Base-by-base conservation (phyloP, 2,113 vertebrate genomes). In the Elgaria multicarinata region DNA sequence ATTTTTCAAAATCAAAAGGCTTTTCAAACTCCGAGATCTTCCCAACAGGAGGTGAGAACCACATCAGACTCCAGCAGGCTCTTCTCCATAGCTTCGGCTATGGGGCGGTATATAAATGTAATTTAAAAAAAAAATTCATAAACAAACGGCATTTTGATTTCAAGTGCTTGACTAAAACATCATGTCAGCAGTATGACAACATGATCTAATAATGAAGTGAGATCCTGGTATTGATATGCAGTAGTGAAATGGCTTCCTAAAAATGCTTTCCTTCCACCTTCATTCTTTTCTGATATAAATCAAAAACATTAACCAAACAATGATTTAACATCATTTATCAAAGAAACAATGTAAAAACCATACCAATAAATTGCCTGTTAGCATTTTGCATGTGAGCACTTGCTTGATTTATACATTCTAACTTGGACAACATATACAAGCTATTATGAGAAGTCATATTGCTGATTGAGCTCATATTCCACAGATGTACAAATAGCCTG, bases 1-100 rank as follows among this genome's bases (percentile, higher is more conserved):
- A 71, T 87, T 91, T 92, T 79, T 13, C 86, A 87, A 91, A 87
- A 79, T 28, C 83, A n/a, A 90, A 93, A 92, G 44, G 31, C 81
- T 89, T 92, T 36, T 46, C 58, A 91, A 28, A 62, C 42, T 92
- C 53, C 74, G 42, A 91, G 83, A 91, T 86, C 86, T 83, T 90
- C 86, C 83, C 8, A 2, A 28, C 80, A 46, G 1, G 50, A 91
- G 83, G 26, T 42, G 36, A 90, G 22, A 89, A 81, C 69, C 86
- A 58, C 86, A 86, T 90, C 28, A 67, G 87, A 94, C 83, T 83
- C 90, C 71, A 6, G 0, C 12, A 74, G 85, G 36, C 90, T 92
- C 83, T 91, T 85, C 89, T 91, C 82, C 75, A 80, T 62, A 72
- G 79, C n/a, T n/a, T n/a, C n/a, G n/a, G n/a, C n/a, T n/a, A n/a